Base-by-base conservation (phyloP, 2,888 invertebrate species). In the Ophioninae sp. region DNA sequence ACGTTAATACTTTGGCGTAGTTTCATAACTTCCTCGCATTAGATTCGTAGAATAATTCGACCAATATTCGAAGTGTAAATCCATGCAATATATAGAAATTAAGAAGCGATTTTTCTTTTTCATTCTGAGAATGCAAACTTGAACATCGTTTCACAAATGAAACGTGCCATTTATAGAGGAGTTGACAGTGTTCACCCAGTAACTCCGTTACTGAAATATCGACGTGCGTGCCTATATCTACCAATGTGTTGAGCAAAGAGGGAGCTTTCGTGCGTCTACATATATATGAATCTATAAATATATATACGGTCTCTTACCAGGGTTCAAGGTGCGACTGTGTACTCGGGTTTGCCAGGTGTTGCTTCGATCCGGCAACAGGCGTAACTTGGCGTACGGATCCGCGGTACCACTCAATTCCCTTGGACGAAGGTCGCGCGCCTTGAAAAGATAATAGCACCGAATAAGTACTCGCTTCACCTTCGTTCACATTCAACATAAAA, bases 371-470 rank as follows among this genome's bases (percentile, higher is more conserved):
- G 95, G 95, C 30, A 95, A 88, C 20, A 96, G 90, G 21, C 95
- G 94, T 67, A 96, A 94, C 90, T 95, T 95, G 50, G 95, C 95
- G 89, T 96, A 96, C 0, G 96, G 96, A 93, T 96, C 95, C 17
- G 95, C 95, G 0, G 94, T 95, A 61, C 95, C 95, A 86, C 95
- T 95, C 80, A 95, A 93, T 86, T 95, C 95, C 41, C 94, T 90
- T 0, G 95, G 94, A 86, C 94, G 94, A 72, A 95, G 91, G 89
- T 94, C 94, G 76, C 94, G 94, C 10, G 95, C 95, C 94, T 94
- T 86, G 30, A 83, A 86, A 57, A n/a, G 39, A 67, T 44, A 67
- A 67, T 59, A 21, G 21, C 59, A 21, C 13, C 5, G 20, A 59
- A 59, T 0, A 21, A 59, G 20, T 21, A 59, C 10, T 21, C 5